Base-by-base conservation (phyloP, 2,888 invertebrate species). In the Torymus texanus region DNA sequence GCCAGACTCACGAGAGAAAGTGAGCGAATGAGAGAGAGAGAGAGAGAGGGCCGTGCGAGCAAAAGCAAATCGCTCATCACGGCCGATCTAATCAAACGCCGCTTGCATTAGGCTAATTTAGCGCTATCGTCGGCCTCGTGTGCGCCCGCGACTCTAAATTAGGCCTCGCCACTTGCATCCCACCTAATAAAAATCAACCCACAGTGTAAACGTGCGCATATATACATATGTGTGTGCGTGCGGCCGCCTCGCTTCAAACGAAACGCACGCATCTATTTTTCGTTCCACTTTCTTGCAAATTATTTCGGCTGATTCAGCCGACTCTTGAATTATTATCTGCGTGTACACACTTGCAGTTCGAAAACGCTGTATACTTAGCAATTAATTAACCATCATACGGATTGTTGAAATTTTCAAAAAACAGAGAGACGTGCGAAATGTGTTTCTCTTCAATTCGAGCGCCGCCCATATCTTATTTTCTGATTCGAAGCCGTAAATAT, bases 41-140 rank as follows among this genome's bases (percentile, higher is more conserved):
- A 41, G 14, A 10, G 21, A 21, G 21, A 21, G 21, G 21, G 21
- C 21, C 21, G 21, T 21, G 16, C 78, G 78, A 56, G 72, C 82
- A 68, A 81, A 79, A 80, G 79, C 83, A 78, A 83, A 83, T 82
- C 81, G 81, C 78, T 81, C 79, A 79, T 81, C 78, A 67, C 67
- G 81, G 80, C 84, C 86, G 87, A 88, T 88, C 88, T 88, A 88
- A 88, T 88, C 88, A 88, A 88, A 88, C 85, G 85, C 85, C 86
- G 61, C 72, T 88, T 86, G 84, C 87, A 85, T 88, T 87, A 84
- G 84, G 85, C 86, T 88, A 87, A 88, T 88, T 88, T 86, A 86
- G 86, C 85, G 84, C 85, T 84, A 85, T 85, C 63, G 41, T 41
- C 41, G 41, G 41, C 41, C 41, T 41, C 41, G 10, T 41, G 41